Base-by-base conservation (phyloP, 1,140 invertebrate species). In the Campoletis sonorensis region DNA sequence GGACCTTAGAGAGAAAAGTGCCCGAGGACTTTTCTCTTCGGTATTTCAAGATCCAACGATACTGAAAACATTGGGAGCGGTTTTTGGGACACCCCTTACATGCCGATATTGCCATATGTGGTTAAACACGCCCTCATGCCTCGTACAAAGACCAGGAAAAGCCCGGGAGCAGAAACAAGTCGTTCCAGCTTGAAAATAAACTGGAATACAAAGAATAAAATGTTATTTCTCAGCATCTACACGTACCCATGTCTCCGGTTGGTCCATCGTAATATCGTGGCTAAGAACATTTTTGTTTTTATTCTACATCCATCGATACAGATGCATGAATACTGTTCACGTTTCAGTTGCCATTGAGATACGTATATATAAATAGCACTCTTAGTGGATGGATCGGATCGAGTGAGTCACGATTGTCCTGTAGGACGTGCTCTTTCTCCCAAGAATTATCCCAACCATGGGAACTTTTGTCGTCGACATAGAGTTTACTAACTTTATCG, bases 401-500 rank as follows among this genome's bases (percentile, higher is more conserved):
- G 23, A 64, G 49, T n/a, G 51, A 77, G 75, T 77, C 75, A 77
- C 75, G 75, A 77, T 49, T 64, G 75, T 77, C 75, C 75, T 64
- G n/a, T 67, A 26, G 54, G 75, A 64, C 61, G 75, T 77, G 30
- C 75, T 77, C 54, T n/a, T 61, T 76, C 23, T 30, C 61, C n/a
- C n/a, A 16, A 40, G 75, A 77, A 77, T 77, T 5, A 77, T 77
- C 54, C 15, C 27, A 64, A 61, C 54, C 75, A 15, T 77, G 75
- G 75, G 75, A 77, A 77, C 75, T 40, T 23, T 30, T 18, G 23
- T 27, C 11, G 18, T 30, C 26, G 75, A 3, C 18, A 18, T 11
- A 45, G 11, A n/a, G 71, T 26, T n/a, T 27, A 27, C 61, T 27
- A 77, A 64, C 75, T 54, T 77, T 77, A 77, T 77, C 73, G 73